These are phyloP conservation scores for Acanthisitta chloris DNA, from an alignment of 2,113 vertebrate species.

Conservation along the genomic window DNA sequence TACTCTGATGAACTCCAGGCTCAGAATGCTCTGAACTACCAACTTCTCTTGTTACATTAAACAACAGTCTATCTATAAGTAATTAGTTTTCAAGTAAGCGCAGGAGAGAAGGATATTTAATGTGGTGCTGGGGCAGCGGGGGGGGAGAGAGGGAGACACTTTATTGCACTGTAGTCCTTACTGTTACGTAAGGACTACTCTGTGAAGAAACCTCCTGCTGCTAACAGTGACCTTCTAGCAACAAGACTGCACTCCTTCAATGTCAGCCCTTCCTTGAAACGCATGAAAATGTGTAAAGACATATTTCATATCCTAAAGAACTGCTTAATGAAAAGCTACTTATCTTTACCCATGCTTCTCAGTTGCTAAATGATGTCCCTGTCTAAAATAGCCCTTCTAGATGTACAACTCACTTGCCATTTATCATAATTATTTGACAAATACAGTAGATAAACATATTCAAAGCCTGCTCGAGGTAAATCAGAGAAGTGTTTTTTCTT, in stretches of 20 bases:
- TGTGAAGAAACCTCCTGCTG: neutral
- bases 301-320: neutral
- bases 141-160: too few relatives aligned
- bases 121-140: neutral
- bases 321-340: neutral
- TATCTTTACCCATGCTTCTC: neutral
- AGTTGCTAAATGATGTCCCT: neutral
- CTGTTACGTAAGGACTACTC: neutral
- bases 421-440: neutral
- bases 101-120: neutral
- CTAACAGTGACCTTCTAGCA: neutral
- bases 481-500: neutral
- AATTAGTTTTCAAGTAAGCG: neutral
- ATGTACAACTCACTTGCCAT: neutral
- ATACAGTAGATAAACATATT: neutral
- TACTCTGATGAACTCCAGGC: neutral
- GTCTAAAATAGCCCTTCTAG: neutral
- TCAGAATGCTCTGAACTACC: neutral
- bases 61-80: neutral
- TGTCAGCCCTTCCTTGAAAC: neutral
- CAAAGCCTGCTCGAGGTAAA: neutral
- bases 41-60: neutral
- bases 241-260: neutral
- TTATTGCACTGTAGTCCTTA: too few relatives aligned
- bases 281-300: neutral